Evolutionary conservation across 2,888 invertebrate genomes (phyloP), one percentile per base, ranked within the genome.

Genomic region (Slavum lentiscoides): DNA sequence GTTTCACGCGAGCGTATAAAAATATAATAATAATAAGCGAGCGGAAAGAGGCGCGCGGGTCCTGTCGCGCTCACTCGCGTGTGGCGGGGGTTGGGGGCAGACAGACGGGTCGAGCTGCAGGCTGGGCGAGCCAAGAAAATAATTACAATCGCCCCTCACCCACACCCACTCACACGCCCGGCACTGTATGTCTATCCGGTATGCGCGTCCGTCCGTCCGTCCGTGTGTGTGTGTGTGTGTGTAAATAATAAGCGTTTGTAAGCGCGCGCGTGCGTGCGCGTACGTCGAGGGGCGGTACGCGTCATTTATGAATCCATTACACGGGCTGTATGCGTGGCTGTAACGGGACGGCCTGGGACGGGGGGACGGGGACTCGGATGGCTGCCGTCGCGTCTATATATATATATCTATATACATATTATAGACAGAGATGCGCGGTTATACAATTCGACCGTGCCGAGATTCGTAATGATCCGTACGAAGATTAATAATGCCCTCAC

Each of bases 101-200:
- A 21, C 37, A 37, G 74, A 30, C 74, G 66, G 59, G 61, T 30
- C 77, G 61, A 49, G 53, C 70, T 30, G 30, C 4, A 2, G 30
- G 30, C 75, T 49, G 77, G 77, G 77, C 72, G 70, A 80, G 80
- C 80, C 80, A 80, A 80, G 70, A 80, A 80, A 80, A 80, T 80
- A 80, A 80, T 80, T 80, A 80, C 70, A 80, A 80, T 72, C 66
- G 75, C 59, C 75, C 75, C n/a, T 8, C 43, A 67, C 75, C 58
- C 30, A 30, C 30, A 30, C 30, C 30, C 4, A 30, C 30, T 4
- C 30, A 4, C 30, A 1, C 2, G 4, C 30, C 4, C 30, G 30
- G 30, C 30, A 2, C 30, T 30, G 4, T 30, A 4, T 30, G 30
- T 76, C 67, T 66, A 39, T 68, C 75, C 68, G 43, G 9, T 49